phyloP scores from a whole-genome alignment of 2,113 vertebrate genomes.

The Hippocampus zosterae region DNA sequence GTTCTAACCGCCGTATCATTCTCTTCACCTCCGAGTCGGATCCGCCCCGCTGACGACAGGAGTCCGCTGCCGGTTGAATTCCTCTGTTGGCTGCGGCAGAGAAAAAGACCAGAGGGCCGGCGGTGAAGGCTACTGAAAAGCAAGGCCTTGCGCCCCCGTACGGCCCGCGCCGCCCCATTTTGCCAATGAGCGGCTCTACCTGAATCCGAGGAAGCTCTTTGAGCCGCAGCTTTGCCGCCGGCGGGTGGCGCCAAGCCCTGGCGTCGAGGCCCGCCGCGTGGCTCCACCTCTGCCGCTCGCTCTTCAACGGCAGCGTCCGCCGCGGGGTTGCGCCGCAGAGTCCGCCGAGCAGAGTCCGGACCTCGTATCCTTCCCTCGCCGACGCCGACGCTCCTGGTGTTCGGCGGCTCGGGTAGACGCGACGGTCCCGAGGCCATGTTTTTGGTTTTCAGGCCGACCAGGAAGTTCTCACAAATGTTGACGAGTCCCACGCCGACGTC shows the following conservation, averaged over 20 bases:
- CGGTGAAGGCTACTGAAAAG: too few species aligned
- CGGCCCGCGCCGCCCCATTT: neutral
- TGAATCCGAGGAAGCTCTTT: constrained; percentile 38
- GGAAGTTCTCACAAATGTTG: constrained; percentile 83
- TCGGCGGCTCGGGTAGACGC: constrained; percentile 60
- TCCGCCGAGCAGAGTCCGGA: constrained; percentile 18
- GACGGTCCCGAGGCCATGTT: constrained; percentile 92
- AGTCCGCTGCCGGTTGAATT: constrained; percentile 23
- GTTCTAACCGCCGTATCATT: constrained; percentile 76
- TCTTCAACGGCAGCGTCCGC: constrained; percentile 89
- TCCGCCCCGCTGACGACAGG: constrained; percentile 23
- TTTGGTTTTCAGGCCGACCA: constrained; percentile 88
- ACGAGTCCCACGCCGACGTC: constrained; percentile 84
- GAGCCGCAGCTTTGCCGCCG: constrained; percentile 73
- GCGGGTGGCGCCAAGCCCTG: constrained; percentile 75
- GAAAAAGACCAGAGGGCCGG: neutral
- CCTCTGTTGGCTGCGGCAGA: constrained; percentile 53
- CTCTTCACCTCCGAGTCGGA: constrained; percentile 54
- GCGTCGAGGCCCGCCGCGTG: constrained; percentile 83
- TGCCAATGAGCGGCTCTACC: neutral
- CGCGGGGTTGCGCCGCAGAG: constrained; percentile 67
- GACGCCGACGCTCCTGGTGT: constrained; percentile 83
- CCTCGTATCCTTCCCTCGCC: constrained; percentile 76
- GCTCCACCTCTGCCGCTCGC: constrained; percentile 83
- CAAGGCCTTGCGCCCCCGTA: neutral